Evolutionary conservation across 2,113 vertebrate genomes (phyloP), one percentile per base, ranked within the genome.

Genomic region (Atlantisia rogersi): DNA sequence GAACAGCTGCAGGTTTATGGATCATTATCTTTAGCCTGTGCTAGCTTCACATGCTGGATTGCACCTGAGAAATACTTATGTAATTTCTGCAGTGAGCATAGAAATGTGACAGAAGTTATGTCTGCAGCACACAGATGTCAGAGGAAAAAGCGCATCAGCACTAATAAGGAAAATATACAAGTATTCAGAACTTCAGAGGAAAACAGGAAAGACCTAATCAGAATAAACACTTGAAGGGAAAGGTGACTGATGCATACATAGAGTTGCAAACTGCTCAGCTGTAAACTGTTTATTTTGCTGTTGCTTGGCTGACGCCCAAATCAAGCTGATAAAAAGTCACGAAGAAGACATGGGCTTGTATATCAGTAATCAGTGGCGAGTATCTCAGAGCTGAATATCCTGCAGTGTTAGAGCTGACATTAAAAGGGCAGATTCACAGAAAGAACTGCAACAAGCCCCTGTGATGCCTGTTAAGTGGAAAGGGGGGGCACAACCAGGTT

Each of bases 131-230:
- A 55, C 14, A 53, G 50, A 62, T 67, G 39, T 42, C 69, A 85
- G 74, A 92, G 62, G 31, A 52, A 93, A 94, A 94, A 87, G 25
- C 6, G 86, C 58, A 65, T 89, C 58, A 69, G 37, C 48, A 37
- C 28, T 77, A 86, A 64, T 32, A 86, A 59, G 68, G 76, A 82
- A 94, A 95, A 75, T 32, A 73, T 20, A 90, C 44, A 67, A 95
- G 60, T 59, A 91, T 75, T 86, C 68, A 86, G 68, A 75, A 92
- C 60, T 77, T n/a, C 31, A 29, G 59, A 79, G 62, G 82, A 91
- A 96, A 95, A 91, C 94, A 95, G 95, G 90, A 95, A 97, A 95
- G 55, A 63, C 37, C 48, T 96, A 87, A 96, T 91, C 78, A 80
- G 50, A 80, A 60, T 90, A 91, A 94, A 89, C 78, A 86, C 67